Base-by-base conservation (phyloP, 1,140 invertebrate species). In the Berghia stephanieae region DNA sequence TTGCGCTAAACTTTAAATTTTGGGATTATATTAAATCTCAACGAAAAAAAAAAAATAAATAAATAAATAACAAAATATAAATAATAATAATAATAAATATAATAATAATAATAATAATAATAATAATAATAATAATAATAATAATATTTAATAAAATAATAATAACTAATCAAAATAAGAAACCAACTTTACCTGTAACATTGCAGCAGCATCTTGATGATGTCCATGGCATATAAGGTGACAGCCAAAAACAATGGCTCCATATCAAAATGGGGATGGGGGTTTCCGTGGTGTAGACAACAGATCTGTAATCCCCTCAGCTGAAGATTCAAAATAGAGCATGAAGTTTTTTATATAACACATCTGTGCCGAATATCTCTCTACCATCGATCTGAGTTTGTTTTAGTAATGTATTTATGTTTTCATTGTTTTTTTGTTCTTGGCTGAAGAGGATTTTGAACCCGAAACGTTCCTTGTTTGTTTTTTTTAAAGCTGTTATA, bases 241-340 rank as follows among this genome's bases (percentile, higher is more conserved):
- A 88, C 60, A 31, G 87, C 84, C 46, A 85, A 63, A 78, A 86
- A 89, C 34, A 89, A 60, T 13, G 88, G 88, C 69, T 88, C 85
- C 36, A 88, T 78, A 55, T 83, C 83, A 77, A 88, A 83, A 79
- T 88, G 87, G 38, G 87, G 87, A 78, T 88, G 87, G 18, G 78
- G 36, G 72, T 89, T 87, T 34, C 84, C 80, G 49, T 85, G 83
- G 10, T 77, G 44, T 10, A 84, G 49, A 79, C 87, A 89, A 49
- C 87, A 88, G 43, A 81, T 80, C 75, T 81, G 81, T 34, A 85
- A 27, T 24, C 78, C 77, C 38, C 79, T 66, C 13, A 76, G 27
- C 74, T 76, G 74, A 6, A 8, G 42, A 38, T 13, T 13, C 52
- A 6, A 40, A 57, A 76, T 44, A 60, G 38, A 74, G 34, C 16